Evolutionary conservation across 1,140 invertebrate genomes (phyloP), one percentile per base, ranked within the genome.

Genomic region (Drosophila santomea): DNA sequence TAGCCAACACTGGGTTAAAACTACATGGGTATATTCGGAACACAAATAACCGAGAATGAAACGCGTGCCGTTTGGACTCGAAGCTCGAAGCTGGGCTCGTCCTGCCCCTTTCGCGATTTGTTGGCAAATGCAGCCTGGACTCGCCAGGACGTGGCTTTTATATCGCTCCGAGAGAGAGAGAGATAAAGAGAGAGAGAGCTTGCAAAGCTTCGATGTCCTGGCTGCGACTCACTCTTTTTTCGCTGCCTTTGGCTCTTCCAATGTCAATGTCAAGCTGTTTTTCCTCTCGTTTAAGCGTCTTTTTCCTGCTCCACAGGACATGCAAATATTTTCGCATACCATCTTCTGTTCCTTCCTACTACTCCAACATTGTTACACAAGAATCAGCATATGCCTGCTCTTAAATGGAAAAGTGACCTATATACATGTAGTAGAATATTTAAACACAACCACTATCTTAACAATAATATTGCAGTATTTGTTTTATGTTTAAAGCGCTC

Each of bases 251-350:
- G n/a, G 15, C 4, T 2, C 15, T 35, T 36, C 47, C 74, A 77
- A 76, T 77, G 74, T 78, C 75, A 78, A 63, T 74, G 48, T 36
- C 58, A 48, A 47, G 41, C 35, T 35, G 25, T 15, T 50, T 36
- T 36, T 41, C 14, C 43, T 25, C 23, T 45, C 23, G 25, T 11
- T 32, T 14, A n/a, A 12, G 52, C 28, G 35, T 36, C 25, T n/a
- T 61, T 61, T n/a, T 20, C 1, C 5, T 10, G 23, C 15, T 41
- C 10, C 36, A 20, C 36, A 25, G 12, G 36, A 4, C 15, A 55
- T 58, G 59, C 59, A 61, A 39, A 39, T 35, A 52, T 1, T 36
- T 52, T 36, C 20, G 50, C 32, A 20, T 28, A n/a, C 45, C 39
- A 8, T 15, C 7, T 15, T 43, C 8, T 3, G 2, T 10, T 32